Percentiles rank a stretch among this genome's conserved stretches.
phyloP scores from a whole-genome alignment of 2,797 vertebrate genomes.

The Aselliscus stoliczkanus region DNA sequence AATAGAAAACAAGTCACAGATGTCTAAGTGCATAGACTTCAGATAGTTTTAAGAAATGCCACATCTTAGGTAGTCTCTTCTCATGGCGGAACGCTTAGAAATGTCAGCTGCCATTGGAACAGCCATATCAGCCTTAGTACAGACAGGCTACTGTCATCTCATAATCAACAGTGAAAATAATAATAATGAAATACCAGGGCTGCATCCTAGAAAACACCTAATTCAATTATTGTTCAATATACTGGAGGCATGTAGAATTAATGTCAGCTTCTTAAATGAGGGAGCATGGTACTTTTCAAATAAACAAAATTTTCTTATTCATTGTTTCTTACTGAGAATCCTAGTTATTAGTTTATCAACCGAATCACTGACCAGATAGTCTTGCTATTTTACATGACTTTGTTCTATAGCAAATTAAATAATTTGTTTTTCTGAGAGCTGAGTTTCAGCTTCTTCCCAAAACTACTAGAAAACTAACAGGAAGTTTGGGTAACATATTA shows the following conservation, averaged over 20 bases:
- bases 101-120: constrained; percentile 36
- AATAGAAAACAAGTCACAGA: constrained; percentile 61
- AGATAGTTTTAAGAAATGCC: background rate
- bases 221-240: background rate
- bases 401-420: constrained; percentile 58
- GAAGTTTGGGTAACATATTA: constrained; percentile 60
- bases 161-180: constrained; percentile 54
- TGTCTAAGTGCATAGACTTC: constrained; percentile 33
- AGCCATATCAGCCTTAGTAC: background rate
- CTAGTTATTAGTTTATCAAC: constrained; percentile 17
- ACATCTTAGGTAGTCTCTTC: constrained; percentile 48
- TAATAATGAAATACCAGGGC: background rate
- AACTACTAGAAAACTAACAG: constrained; percentile 41
- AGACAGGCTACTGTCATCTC: constrained; percentile 45
- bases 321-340: background rate
- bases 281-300: background rate
- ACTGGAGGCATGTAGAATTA: background rate
- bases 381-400: background rate
- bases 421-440: constrained; percentile 9
- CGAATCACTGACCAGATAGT: constrained; percentile 43
- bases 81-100: constrained; percentile 60
- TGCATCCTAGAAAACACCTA: background rate
- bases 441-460: constrained; percentile 42
- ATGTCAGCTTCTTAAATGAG: constrained; percentile 34
- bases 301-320: background rate